Percentiles rank a stretch among this genome's conserved stretches.
Evolutionary conservation across 2,797 vertebrate genomes (phyloP).

Genomic region (Buphagus erythrorhynchus): DNA sequence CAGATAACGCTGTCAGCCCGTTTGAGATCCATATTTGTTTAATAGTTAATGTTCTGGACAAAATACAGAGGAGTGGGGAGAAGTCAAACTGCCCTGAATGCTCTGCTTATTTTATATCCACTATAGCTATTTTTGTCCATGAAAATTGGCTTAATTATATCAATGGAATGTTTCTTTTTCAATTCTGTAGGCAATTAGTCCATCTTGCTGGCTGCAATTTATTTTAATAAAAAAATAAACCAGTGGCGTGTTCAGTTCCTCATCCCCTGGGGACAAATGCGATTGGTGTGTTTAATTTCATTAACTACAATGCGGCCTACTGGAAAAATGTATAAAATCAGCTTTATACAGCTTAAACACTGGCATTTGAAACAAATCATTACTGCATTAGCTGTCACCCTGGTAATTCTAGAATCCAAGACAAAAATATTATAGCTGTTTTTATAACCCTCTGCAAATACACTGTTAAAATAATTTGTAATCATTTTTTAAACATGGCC

Average conservation of each 20-base stretch:
- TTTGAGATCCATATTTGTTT: slow-evolving; percentile 81
- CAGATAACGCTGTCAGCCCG: slow-evolving; percentile 73
- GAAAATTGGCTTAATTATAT: slow-evolving; percentile 94
- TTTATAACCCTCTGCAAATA: slow-evolving; percentile 82
- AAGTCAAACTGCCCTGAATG: slow-evolving; percentile 80
- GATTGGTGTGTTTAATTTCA: slow-evolving; percentile 96
- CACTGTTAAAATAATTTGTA: slow-evolving; percentile 82
- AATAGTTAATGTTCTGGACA: slow-evolving; percentile 83
- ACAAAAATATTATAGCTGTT: slow-evolving; percentile 82
- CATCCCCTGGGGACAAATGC: slow-evolving; percentile 85
- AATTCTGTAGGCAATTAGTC: slow-evolving; percentile 91
- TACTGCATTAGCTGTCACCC: slow-evolving; percentile 83
- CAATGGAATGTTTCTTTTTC: slow-evolving; percentile 87
- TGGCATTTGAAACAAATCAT: slow-evolving; percentile 90
- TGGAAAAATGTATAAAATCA: slow-evolving; percentile 91
- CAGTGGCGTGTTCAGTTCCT: slow-evolving; percentile 89
- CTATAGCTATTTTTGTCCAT: slow-evolving; percentile 87
- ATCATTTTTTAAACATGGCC: slow-evolving; percentile 75
- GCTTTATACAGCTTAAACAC: slow-evolving; percentile 87
- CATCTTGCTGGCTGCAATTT: slow-evolving; percentile 92
- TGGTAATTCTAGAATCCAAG: slow-evolving; percentile 81
- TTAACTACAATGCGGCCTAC: slow-evolving; percentile 92
- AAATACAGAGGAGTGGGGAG: slow-evolving; percentile 47
- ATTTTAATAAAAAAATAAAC: slow-evolving; percentile 95
- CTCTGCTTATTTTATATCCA: slow-evolving; percentile 89